Conservation (phyloP, 2,888 invertebrate species). For the Trissolcus japonicus region DNA sequence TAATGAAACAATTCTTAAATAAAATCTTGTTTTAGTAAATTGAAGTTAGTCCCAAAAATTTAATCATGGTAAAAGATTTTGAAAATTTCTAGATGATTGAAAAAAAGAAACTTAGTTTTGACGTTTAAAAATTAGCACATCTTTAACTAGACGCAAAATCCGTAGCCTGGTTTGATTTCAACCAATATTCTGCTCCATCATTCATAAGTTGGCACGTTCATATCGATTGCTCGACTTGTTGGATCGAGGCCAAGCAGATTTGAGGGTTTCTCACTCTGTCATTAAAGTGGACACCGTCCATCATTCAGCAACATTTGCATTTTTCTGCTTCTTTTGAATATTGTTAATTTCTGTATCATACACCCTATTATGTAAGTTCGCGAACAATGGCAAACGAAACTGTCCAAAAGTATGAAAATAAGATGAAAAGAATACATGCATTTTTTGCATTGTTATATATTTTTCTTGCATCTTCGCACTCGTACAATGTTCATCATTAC, state of each 20-base stretch:
- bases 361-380: conserved; percentile 34
- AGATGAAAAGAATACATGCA: conserved; percentile 6
- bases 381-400: conserved; percentile 31
- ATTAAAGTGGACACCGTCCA: conserved; percentile 57
- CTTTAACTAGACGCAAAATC: conserved; percentile 51
- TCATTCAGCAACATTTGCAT: conserved; percentile 55
- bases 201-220: conserved; percentile 59
- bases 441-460: conserved; percentile 25
- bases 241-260: conserved; percentile 67
- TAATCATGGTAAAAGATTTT: no score
- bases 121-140: conserved; percentile 47
- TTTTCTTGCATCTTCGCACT: not conserved
- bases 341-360: conserved; percentile 34
- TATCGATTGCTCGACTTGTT: conserved; percentile 68
- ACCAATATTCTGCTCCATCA: conserved; percentile 58
- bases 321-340: conserved; percentile 52
- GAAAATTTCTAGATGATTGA: not conserved
- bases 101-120: not conserved
- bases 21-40: no score
- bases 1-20: no score
- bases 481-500: not conserved
- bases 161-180: conserved; percentile 59
- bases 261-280: conserved; percentile 56
- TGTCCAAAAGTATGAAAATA: conserved; percentile 13
- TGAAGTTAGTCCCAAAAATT: no score